These are phyloP conservation scores for Phrynocephalus guinanensis DNA, from an alignment of 2,797 vertebrate species.

Conservation along the genomic window DNA sequence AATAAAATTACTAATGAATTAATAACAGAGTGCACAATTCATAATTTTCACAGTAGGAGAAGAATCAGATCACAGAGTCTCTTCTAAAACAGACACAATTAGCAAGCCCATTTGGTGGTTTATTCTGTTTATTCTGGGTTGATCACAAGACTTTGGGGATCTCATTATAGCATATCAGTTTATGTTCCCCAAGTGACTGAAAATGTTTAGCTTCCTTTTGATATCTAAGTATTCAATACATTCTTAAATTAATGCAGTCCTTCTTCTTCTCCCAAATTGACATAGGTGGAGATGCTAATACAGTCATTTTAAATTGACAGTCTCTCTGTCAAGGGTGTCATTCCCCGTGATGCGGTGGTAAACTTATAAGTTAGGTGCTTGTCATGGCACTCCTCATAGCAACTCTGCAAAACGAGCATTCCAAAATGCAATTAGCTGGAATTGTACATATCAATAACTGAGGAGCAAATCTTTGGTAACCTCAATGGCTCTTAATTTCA, in stretches of 20 bases:
- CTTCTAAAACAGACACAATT: constrained; percentile 70
- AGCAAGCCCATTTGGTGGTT: constrained; percentile 69
- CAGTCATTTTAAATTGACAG: constrained; percentile 56
- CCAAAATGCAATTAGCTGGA: no score
- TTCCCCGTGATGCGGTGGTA: background rate
- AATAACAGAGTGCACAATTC: constrained; percentile 57
- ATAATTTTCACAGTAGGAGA: constrained; percentile 52
- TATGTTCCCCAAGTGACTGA: constrained; percentile 69
- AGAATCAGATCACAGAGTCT: constrained; percentile 62
- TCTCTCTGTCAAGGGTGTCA: constrained; percentile 55
- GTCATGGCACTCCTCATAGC: no score
- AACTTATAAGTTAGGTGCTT: no score
- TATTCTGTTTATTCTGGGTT: constrained; percentile 60
- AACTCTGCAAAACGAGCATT: no score
- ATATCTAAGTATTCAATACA: constrained; percentile 76
- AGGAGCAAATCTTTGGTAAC: no score
- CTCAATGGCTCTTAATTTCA: no score
- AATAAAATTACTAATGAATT: constrained; percentile 45
- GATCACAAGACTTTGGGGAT: constrained; percentile 75
- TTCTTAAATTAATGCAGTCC: constrained; percentile 51
- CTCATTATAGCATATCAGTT: constrained; percentile 73
- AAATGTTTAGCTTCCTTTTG: constrained; percentile 74
- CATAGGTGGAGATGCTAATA: constrained; percentile 53
- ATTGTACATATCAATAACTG: no score
- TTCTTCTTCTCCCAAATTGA: constrained; percentile 76